These are phyloP conservation scores for Trichomalopsis sarcophagae DNA, from an alignment of 1,140 invertebrate genomes.

Conservation along the genomic window DNA sequence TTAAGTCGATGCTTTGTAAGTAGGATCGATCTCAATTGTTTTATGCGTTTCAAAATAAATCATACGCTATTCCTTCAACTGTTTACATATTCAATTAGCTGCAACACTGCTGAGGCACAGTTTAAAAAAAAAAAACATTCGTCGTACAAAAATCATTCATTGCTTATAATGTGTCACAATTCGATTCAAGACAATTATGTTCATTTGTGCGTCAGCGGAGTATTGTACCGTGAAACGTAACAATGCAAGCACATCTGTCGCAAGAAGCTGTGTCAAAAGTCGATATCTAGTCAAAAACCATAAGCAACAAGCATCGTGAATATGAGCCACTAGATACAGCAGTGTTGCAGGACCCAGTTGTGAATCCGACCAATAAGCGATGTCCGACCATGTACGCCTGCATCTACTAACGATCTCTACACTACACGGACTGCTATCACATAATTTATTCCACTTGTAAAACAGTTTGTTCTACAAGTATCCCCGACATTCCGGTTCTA, in stretches of 20 bases:
- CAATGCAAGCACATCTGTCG: neutral
- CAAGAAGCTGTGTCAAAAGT: slow-evolving; percentile 36
- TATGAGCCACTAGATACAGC: neutral
- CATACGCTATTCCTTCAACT: no score
- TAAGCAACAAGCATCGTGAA: slow-evolving; percentile 14
- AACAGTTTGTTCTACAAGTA: neutral
- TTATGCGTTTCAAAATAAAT: no score
- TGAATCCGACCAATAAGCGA: slow-evolving; percentile 27
- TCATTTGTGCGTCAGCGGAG: neutral
- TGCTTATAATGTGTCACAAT: no score
- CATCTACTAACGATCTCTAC: neutral
- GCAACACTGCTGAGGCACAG: no score
- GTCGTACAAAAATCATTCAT: no score
- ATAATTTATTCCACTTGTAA: neutral
- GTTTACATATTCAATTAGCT: no score
- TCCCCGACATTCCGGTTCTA: neutral
- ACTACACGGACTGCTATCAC: neutral
- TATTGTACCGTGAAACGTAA: neutral
- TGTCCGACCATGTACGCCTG: neutral
- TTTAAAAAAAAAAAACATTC: no score
- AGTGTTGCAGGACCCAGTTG: neutral
- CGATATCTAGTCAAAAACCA: neutral
- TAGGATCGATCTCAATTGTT: no score
- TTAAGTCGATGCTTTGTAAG: no score
- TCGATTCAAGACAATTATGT: neutral